Base-by-base conservation (phyloP, 2,113 vertebrate species). In the Apteryx mantelli region DNA sequence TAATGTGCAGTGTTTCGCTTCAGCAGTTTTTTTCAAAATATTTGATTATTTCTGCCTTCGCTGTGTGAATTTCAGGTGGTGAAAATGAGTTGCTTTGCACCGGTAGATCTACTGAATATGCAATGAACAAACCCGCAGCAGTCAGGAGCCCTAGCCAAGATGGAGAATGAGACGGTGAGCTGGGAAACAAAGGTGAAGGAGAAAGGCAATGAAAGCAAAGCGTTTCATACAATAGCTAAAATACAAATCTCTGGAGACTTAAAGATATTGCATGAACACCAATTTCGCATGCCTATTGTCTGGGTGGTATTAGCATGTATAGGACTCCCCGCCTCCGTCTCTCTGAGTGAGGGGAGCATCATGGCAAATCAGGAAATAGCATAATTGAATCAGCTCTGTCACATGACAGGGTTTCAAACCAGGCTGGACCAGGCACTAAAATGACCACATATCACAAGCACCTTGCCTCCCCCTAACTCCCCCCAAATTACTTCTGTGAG, bases 41-140 rank as follows among this genome's bases (percentile, higher is more conserved):
- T 97, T 96, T 97, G 94, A 96, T 97, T 95, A 91, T 95, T 97
- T 95, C 93, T 97, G 94, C 94, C 82, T 96, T 75, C 64, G 53
- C 2, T 5, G 86, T 86, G 88, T 7, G 22, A 60, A 91, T 97
- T 95, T 97, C 94, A 95, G 96, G 91, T 95, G 94, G 80, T 91
- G 95, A 60, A 96, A 97, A 97, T 96, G 89, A 97, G 91, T 95
- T 96, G 94, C 91, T 86, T 91, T 97, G 95, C 94, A 91, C 89
- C 22, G 80, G 89, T 53, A 86, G 93, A 89, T 83, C 97, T 97
- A 86, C 91, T 97, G 97, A 96, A 97, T 97, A 96, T 97, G 95
- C 96, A 97, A 97, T 95, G 95, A 96, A 87, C 93, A 64, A 96
- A 92, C 83, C 71, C 32, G 32, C 91, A 85, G 93, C 90, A 97